Evolutionary conservation across 2,888 invertebrate species (phyloP), one percentile per base, ranked within the genome.

Genomic region (Galerucella calmariensis): DNA sequence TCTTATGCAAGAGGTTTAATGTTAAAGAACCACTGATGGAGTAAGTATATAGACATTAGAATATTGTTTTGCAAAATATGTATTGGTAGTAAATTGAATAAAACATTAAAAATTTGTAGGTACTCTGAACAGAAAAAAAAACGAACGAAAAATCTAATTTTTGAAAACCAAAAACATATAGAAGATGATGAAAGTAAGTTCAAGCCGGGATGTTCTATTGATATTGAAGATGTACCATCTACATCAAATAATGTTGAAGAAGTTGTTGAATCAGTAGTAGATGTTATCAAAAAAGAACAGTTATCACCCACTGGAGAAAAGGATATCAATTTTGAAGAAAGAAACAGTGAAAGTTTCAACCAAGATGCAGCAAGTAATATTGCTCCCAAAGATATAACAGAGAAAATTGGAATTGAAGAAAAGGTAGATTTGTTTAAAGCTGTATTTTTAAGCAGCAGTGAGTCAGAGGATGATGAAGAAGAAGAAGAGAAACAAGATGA

Each of bases 1-100:
- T 96, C 9, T 89, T 99, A 0, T 98, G 97, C 85, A 96, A 95
- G 86, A 89, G 98, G 61, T 99, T 98, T 85, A 99, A 99, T 85
- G 92, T 99, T 44, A 95, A 97, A 0, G 94, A 97, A 85, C 95
- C 97, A 0, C 92, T 91, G 77, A 90, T 90, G 46, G 91, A 91
- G 89, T 90, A 87, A 86, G 88, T 84, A 53, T n/a, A 53, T 41
- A 41, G 35, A 41, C 35, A 41, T 41, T 9, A 41, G 35, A 41
- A 41, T 41, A 41, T 41, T 41, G 35, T 41, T 41, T 9, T 8
- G 8, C 35, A 41, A 41, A 41, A 41, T 41, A 41, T 41, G 1
- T 41, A 41, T 8, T 41, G 35, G 35, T 41, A 41, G 35, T 41
- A 9, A 41, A 41, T 41, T 41, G 1, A 8, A 41, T 35, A 35